These are phyloP conservation scores for Neocrepidodera transversa DNA, from an alignment of 2,888 invertebrate genomes.

Conservation along the genomic window DNA sequence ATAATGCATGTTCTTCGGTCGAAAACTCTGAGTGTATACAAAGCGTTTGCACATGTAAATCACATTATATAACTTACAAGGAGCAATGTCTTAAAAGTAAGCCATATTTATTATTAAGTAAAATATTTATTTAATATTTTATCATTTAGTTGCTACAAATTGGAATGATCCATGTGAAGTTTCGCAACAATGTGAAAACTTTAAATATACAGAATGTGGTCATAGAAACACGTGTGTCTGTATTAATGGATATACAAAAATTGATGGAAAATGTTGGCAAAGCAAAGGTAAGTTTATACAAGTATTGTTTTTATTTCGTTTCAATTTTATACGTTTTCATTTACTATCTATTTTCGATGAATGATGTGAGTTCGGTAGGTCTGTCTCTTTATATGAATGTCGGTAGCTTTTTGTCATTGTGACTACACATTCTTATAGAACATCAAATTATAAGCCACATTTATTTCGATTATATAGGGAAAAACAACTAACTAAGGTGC, in stretches of 20 bases:
- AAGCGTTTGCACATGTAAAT: constrained; percentile 36
- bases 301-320: too few relatives aligned
- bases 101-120: constrained; percentile 9
- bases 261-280: constrained; percentile 29
- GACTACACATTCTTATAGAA: too few relatives aligned
- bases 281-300: constrained; percentile 33
- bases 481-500: too few relatives aligned
- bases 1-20: constrained; percentile 32
- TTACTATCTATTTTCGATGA: too few relatives aligned
- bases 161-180: constrained; percentile 40
- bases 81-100: constrained; percentile 39
- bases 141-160: constrained; percentile 35
- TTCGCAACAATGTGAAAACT: constrained; percentile 40
- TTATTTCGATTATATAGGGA: too few relatives aligned
- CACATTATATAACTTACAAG: constrained; percentile 30
- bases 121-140: background rate
- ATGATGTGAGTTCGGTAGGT: too few relatives aligned
- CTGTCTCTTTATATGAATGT: too few relatives aligned
- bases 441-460: too few relatives aligned
- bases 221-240: constrained; percentile 30
- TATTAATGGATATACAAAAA: constrained; percentile 23
- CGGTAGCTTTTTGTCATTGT: too few relatives aligned
- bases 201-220: constrained; percentile 36
- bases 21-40: constrained; percentile 36
- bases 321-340: too few relatives aligned